phyloP scores from a whole-genome alignment of 2,113 vertebrate species.

The Arizona elegans region DNA sequence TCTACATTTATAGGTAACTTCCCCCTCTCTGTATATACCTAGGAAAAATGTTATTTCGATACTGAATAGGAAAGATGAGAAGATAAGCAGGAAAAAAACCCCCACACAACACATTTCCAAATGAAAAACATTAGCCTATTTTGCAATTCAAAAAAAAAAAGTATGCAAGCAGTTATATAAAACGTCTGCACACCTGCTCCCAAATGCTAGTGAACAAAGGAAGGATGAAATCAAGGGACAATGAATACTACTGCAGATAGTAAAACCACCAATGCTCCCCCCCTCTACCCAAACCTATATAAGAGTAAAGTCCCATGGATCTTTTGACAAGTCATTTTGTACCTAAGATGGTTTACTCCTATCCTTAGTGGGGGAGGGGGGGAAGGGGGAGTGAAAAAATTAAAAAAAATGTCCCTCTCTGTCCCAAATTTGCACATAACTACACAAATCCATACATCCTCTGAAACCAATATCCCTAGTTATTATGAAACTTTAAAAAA shows the following conservation, averaged over 20 bases:
- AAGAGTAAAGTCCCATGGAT: not conserved
- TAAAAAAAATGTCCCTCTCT: not conserved
- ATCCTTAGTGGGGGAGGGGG: not conserved
- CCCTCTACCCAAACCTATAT: not conserved
- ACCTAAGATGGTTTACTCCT: not conserved
- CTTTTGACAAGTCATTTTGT: not conserved
- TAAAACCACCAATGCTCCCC: not conserved
- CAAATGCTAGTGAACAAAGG: not conserved
- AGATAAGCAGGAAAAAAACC: not conserved
- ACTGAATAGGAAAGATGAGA: not conserved
- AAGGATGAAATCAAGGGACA: not conserved
- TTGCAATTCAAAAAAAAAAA: not conserved
- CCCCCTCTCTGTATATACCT: not conserved
- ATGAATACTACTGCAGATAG: not conserved
- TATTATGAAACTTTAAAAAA: not conserved
- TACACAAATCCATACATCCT: not conserved
- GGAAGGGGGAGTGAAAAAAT: not conserved
- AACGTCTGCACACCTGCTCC: not conserved
- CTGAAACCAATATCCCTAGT: not conserved
- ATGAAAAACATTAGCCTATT: not conserved
- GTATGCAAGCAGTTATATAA: not conserved
- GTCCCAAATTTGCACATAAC: not conserved
- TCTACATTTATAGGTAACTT: not conserved
- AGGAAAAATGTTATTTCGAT: not conserved
- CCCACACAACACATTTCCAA: not conserved